phyloP scores from a whole-genome alignment of 2,797 vertebrate species.

The Rhinogobio ventralis region DNA sequence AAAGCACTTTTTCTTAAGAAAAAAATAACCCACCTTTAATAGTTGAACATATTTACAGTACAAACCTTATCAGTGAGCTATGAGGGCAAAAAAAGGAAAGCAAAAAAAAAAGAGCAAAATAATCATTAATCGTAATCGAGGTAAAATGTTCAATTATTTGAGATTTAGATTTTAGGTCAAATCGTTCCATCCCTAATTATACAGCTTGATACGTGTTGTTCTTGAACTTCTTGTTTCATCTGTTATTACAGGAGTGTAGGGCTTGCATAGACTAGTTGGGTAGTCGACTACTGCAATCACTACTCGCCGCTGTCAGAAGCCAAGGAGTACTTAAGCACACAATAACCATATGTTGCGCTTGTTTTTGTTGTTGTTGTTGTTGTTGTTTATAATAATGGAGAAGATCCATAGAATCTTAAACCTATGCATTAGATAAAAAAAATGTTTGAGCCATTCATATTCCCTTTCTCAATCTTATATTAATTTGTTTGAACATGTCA shows the following conservation, averaged over 20 bases:
- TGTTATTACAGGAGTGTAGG: neutral
- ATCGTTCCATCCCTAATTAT: no score
- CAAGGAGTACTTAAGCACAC: neutral
- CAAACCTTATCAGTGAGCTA: no score
- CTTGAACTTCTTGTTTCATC: neutral
- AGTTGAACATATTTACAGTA: no score
- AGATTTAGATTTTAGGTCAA: no score
- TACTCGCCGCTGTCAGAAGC: neutral
- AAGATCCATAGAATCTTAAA: neutral
- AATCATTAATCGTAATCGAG: no score
- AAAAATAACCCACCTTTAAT: no score
- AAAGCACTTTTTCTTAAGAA: no score
- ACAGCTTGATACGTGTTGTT: no score
- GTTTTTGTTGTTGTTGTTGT: neutral
- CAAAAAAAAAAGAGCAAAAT: no score
- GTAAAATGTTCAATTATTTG: no score
- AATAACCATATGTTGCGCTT: neutral
- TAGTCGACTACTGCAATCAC: neutral
- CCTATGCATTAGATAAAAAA: neutral
- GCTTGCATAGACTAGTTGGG: neutral
- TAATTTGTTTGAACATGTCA: neutral
- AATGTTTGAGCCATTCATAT: neutral
- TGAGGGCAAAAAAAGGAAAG: no score
- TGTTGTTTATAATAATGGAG: neutral
- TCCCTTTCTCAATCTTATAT: neutral